Evolutionary conservation across 1,140 invertebrate genomes (phyloP).

Genomic region (Brachionus manjavacas): DNA sequence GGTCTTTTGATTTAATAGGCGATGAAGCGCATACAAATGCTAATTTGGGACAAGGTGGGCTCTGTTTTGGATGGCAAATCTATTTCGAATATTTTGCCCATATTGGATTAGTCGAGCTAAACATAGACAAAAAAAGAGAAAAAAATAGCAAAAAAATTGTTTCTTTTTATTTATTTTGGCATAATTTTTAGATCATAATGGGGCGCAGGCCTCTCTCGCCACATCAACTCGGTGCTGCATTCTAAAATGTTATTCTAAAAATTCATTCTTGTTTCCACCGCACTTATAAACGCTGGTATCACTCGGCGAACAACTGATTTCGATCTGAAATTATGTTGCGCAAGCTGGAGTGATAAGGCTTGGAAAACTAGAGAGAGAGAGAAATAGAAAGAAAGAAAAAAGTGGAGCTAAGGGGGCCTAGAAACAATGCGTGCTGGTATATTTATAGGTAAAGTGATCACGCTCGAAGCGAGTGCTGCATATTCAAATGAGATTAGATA

Average conservation of each 20-base stretch:
- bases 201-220: neutral
- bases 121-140: neutral
- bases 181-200: neutral
- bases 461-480: neutral
- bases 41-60: neutral
- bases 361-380: neutral
- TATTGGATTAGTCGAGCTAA: neutral
- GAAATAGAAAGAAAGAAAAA: neutral
- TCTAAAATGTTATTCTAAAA: neutral
- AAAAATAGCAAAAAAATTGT: too few species aligned
- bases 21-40: neutral
- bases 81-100: neutral
- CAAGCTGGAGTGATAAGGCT: neutral
- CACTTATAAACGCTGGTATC: neutral
- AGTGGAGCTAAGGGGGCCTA: neutral
- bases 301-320: neutral
- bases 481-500: neutral
- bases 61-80: neutral
- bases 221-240: neutral
- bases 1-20: neutral
- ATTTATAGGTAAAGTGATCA: neutral
- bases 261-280: neutral
- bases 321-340: neutral
- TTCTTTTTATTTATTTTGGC: too few species aligned
- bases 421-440: neutral